phyloP scores from a whole-genome alignment of 2,797 vertebrate species.

The Artibeus lituratus region DNA sequence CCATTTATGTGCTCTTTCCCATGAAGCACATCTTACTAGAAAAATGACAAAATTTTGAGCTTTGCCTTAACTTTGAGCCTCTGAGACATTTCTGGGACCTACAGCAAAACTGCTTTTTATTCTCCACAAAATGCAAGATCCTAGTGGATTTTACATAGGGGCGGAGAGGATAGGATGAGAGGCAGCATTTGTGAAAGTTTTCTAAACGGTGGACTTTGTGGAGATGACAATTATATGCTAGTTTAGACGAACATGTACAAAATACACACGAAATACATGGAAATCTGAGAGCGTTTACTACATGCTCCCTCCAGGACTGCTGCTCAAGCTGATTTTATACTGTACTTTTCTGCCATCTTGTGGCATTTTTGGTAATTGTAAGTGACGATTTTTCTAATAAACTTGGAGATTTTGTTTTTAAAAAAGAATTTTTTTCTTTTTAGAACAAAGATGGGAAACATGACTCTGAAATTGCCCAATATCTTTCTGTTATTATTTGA shows the following conservation, averaged over 20 bases:
- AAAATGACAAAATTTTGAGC: not conserved
- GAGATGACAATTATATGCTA: not conserved
- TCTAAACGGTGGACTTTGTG: not conserved
- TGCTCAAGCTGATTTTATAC: not conserved
- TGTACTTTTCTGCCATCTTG: conserved; percentile 82
- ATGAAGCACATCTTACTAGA: not conserved
- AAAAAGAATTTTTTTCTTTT: not conserved
- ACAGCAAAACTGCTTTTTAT: not conserved
- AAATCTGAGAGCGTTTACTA: not conserved
- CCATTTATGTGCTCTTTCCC: not conserved
- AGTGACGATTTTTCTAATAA: not conserved
- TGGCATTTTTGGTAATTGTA: conserved; percentile 53
- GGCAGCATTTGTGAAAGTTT: not conserved
- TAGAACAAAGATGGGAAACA: not conserved
- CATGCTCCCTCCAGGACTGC: not conserved
- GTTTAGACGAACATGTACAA: not conserved
- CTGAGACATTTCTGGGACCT: not conserved
- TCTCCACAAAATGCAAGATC: not conserved
- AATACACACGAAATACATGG: not conserved
- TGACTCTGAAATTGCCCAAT: not conserved
- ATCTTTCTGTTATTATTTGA: not conserved
- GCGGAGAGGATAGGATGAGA: not conserved
- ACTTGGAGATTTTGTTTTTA: not conserved
- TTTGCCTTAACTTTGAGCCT: not conserved
- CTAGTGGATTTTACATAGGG: not conserved